phyloP scores from a whole-genome alignment of 1,140 invertebrate species.

The Drosophila funebris region DNA sequence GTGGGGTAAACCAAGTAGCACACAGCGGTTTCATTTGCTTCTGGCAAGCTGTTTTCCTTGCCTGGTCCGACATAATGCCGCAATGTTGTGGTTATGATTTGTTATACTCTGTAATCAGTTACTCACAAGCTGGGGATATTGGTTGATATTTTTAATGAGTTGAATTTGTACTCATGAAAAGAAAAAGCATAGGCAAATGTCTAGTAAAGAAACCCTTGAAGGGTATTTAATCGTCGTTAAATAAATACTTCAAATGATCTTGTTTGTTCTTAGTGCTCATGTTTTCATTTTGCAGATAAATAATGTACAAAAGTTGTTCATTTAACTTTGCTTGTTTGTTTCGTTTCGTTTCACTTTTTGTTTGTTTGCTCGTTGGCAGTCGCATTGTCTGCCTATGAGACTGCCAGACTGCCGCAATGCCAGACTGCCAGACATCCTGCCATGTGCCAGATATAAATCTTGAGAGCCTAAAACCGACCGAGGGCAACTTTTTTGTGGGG shows the following conservation, averaged over 20 bases:
- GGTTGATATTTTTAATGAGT: background rate
- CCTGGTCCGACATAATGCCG: slow-evolving; percentile 32
- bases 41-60: slow-evolving; percentile 27
- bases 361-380: slow-evolving; percentile 40
- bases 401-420: slow-evolving; percentile 11
- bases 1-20: slow-evolving; percentile 28
- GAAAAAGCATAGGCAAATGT: too few species aligned
- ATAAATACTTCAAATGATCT: background rate
- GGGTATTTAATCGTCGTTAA: slow-evolving; percentile 23
- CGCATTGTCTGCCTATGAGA: slow-evolving; percentile 7
- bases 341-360: slow-evolving; percentile 60
- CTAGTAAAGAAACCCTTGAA: too few species aligned
- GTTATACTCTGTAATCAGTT: slow-evolving; percentile 34
- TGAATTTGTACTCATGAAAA: background rate
- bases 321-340: slow-evolving; percentile 80
- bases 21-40: slow-evolving; percentile 41
- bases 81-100: slow-evolving; percentile 68
- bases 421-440: slow-evolving; percentile 43
- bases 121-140: background rate
- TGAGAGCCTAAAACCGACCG: slow-evolving; percentile 32
- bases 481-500: slow-evolving; percentile 18
- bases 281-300: slow-evolving; percentile 70
- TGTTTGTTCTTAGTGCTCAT: slow-evolving; percentile 42
- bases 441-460: slow-evolving; percentile 81
- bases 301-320: slow-evolving; percentile 82